phyloP scores from a whole-genome alignment of 1,140 invertebrate species.

The Pseudomyrmex pallidus region DNA sequence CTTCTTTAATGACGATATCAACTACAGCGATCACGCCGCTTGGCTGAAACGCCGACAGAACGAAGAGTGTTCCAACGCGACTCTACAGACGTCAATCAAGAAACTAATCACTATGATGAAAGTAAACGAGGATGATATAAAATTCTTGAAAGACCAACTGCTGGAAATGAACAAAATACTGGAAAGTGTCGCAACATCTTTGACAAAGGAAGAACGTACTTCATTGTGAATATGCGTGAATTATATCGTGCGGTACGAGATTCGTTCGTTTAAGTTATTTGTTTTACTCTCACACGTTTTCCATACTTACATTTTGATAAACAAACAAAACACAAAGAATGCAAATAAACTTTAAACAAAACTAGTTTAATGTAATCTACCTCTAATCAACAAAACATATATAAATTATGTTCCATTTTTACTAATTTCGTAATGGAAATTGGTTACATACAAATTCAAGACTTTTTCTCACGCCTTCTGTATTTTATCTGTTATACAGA shows the following conservation, averaged over 20 bases:
- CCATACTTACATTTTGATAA: too few species aligned
- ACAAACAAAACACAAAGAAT: too few species aligned
- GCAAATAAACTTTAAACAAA: too few species aligned
- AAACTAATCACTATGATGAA: constrained; percentile 76
- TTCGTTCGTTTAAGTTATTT: not conserved
- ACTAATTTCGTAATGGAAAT: not conserved
- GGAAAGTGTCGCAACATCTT: constrained; percentile 72
- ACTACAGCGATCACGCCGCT: constrained; percentile 70
- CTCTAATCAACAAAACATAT: not conserved
- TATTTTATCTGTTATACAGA: constrained; percentile 84
- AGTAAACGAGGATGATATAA: constrained; percentile 78
- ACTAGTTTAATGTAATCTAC: too few species aligned
- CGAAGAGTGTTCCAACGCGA: constrained; percentile 69
- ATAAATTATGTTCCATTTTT: not conserved
- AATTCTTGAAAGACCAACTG: constrained; percentile 77
- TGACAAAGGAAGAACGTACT: constrained; percentile 62
- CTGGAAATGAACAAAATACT: constrained; percentile 79
- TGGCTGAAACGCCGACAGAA: constrained; percentile 74
- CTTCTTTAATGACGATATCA: constrained; percentile 74
- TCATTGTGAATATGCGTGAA: constrained; percentile 20
- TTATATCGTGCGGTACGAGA: not conserved
- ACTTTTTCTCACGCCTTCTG: not conserved
- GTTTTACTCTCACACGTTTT: too few species aligned
- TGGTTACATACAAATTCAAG: not conserved
- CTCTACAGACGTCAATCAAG: constrained; percentile 70